Evolutionary conservation across 2,888 invertebrate genomes (phyloP).

Genomic region (Catocala nupta): DNA sequence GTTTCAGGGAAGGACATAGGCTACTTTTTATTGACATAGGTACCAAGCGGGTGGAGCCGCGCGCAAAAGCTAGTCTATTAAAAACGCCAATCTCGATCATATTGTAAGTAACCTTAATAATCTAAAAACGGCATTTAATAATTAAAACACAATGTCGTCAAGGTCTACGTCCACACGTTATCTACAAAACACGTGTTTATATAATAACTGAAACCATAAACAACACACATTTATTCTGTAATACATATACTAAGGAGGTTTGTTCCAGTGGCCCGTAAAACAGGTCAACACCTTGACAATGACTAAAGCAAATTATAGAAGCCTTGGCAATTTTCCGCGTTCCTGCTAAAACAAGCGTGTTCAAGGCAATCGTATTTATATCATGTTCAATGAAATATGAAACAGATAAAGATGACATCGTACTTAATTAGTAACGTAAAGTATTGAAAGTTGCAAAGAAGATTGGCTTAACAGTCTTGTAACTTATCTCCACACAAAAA

Average conservation of each 20-base stretch:
- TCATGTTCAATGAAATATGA: not conserved
- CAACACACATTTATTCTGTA: constrained; percentile 10
- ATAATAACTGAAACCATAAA: constrained; percentile 12
- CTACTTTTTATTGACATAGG: no score
- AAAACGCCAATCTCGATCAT: no score
- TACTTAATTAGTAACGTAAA: not conserved
- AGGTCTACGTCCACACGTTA: constrained; percentile 3
- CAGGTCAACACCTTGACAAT: constrained; percentile 19
- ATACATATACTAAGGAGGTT: not conserved
- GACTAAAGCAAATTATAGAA: constrained; percentile 20
- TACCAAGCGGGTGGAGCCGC: no score
- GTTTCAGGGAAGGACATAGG: no score
- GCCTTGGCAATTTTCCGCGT: constrained; percentile 21
- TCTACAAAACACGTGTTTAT: constrained; percentile 3
- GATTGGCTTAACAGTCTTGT: no score
- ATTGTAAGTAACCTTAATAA: not conserved
- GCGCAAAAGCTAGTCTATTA: no score
- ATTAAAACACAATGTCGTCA: constrained; percentile 1
- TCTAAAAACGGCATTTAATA: constrained; percentile 3
- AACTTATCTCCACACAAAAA: no score
- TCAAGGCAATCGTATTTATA: constrained; percentile 1
- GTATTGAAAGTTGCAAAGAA: not conserved
- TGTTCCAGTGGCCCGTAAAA: constrained; percentile 12
- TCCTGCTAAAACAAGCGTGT: constrained; percentile 4
- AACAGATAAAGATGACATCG: constrained; percentile 3